phyloP scores from a whole-genome alignment of 2,113 vertebrate genomes.

The Syngnathus scovelli region DNA sequence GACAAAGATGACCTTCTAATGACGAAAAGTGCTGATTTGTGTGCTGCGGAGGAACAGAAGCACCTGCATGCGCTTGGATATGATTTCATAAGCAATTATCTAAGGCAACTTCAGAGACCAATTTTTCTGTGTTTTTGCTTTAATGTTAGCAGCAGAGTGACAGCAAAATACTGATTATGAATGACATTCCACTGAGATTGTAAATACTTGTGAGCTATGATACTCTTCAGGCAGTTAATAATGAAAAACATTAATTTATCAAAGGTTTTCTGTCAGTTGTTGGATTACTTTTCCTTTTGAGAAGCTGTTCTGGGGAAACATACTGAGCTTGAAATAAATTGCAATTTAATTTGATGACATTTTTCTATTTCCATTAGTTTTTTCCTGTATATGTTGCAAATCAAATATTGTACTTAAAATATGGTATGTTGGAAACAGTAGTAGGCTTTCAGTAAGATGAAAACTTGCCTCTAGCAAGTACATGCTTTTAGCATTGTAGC shows the following conservation, averaged over 20 bases:
- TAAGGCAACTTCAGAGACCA: conserved; percentile 38
- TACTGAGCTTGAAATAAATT: not conserved
- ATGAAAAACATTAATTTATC: conserved; percentile 3
- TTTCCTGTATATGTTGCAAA: not conserved
- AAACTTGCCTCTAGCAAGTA: conserved; percentile 11
- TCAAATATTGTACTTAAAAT: not conserved
- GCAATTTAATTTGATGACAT: not conserved
- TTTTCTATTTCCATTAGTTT: not conserved
- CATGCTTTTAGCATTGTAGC: conserved; percentile 26
- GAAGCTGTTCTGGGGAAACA: not conserved
- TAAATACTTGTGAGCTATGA: not conserved
- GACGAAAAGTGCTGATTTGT: conserved; percentile 44
- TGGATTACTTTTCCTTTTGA: conserved; percentile 6
- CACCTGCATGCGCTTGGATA: conserved; percentile 41
- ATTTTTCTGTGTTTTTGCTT: conserved; percentile 33
- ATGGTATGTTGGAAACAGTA: not conserved
- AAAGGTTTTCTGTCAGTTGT: not conserved
- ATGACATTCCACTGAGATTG: conserved; percentile 30
- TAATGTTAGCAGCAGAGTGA: conserved; percentile 31
- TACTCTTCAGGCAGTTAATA: conserved; percentile 5
- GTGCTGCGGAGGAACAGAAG: conserved; percentile 35
- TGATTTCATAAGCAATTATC: conserved; percentile 42
- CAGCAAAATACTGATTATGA: conserved; percentile 45
- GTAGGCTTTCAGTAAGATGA: conserved; percentile 2
- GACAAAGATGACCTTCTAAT: conserved; percentile 26